Evolutionary conservation across 2,888 invertebrate genomes (phyloP).

Genomic region (Pseudoips prasinana): DNA sequence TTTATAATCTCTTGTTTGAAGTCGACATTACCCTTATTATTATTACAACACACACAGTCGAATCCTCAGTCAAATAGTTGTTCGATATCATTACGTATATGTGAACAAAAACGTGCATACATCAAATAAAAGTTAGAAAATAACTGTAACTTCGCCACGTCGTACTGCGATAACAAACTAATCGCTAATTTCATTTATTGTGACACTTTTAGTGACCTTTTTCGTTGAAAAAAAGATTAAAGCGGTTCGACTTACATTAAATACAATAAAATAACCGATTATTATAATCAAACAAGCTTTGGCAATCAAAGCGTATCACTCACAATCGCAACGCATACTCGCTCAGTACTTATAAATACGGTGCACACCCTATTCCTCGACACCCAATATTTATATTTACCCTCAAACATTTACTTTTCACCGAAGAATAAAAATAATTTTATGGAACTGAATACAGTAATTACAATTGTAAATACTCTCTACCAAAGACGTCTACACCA

Average conservation of each 20-base stretch:
- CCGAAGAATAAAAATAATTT: too few relatives aligned
- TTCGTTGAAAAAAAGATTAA: slow-evolving; percentile 51
- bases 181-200: slow-evolving; percentile 32
- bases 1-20: slow-evolving; percentile 61
- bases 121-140: slow-evolving; percentile 12
- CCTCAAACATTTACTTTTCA: too few relatives aligned
- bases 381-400: too few relatives aligned
- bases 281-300: slow-evolving; percentile 48
- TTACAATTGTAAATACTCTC: too few relatives aligned
- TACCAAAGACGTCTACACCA: too few relatives aligned
- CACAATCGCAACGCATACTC: slow-evolving; percentile 38
- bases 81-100: slow-evolving; percentile 43
- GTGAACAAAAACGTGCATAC: slow-evolving; percentile 24
- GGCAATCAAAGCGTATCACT: slow-evolving; percentile 53
- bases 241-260: slow-evolving; percentile 31
- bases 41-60: slow-evolving; percentile 63
- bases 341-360: slow-evolving; percentile 33
- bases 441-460: too few relatives aligned
- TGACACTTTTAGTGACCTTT: slow-evolving; percentile 69
- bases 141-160: background rate
- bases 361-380: slow-evolving; percentile 33
- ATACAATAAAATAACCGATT: slow-evolving; percentile 26
- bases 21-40: slow-evolving; percentile 68
- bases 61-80: slow-evolving; percentile 69
- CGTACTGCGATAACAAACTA: slow-evolving; percentile 20